phyloP scores from a whole-genome alignment of 1,140 invertebrate species.

The Drosophila watanabei region DNA sequence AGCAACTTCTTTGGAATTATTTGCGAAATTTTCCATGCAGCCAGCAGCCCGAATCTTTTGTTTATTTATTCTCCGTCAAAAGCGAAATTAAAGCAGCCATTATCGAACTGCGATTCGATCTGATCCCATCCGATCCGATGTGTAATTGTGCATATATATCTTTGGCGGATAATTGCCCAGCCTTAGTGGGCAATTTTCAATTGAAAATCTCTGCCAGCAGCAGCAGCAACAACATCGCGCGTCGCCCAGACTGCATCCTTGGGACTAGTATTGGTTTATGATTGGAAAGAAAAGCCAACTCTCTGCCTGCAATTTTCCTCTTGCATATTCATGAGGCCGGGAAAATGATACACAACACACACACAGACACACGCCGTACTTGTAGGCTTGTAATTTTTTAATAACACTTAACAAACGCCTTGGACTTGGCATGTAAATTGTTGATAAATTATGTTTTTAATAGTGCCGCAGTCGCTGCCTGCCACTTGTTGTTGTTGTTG shows the following conservation, averaged over 20 bases:
- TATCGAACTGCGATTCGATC: conserved; percentile 9
- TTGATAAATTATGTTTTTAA: conserved; percentile 76
- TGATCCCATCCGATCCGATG: background rate
- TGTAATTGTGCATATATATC: conserved; percentile 19
- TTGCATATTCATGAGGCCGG: conserved; percentile 67
- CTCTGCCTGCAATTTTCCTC: conserved; percentile 54
- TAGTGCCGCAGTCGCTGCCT: conserved; percentile 25
- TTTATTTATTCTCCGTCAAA: conserved; percentile 14
- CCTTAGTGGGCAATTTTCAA: conserved; percentile 17
- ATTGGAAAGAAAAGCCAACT: conserved; percentile 56
- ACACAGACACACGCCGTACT: conserved; percentile 7
- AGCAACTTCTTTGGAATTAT: conserved; percentile 1
- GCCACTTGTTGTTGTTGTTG: conserved; percentile 20
- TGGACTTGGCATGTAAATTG: conserved; percentile 80
- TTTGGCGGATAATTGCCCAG: conserved; percentile 5
- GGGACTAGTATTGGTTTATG: conserved; percentile 39
- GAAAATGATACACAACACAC: conserved; percentile 36
- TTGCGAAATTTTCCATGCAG: conserved; percentile 9
- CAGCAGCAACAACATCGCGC: background rate
- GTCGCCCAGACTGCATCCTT: conserved; percentile 2
- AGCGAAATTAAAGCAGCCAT: background rate
- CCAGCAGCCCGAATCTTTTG: background rate
- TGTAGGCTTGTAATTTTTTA: conserved; percentile 67
- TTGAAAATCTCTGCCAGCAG: conserved; percentile 12
- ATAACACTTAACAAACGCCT: conserved; percentile 79